Conservation (phyloP, 2,113 vertebrate species). For the Percopsis transmontana region DNA sequence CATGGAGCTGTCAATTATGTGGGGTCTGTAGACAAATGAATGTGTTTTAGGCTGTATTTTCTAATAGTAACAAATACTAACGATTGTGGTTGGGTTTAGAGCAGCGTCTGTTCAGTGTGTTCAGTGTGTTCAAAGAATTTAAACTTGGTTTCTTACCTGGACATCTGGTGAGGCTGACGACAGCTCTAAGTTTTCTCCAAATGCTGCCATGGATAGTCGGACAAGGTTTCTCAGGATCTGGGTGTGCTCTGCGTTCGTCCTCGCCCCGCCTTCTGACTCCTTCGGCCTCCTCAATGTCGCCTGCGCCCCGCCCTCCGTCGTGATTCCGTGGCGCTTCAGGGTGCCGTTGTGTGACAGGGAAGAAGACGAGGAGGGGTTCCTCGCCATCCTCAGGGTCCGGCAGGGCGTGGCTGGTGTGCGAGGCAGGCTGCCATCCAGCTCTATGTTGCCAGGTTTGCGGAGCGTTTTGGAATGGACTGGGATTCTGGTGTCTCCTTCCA, state of each 20-base stretch:
- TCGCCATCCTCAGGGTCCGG: slow-evolving; percentile 65
- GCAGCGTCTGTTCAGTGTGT: no score
- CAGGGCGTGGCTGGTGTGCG: slow-evolving; percentile 58
- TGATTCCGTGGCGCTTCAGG: slow-evolving; percentile 61
- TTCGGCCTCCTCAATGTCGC: slow-evolving; percentile 74
- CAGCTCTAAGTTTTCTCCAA: slow-evolving; percentile 85
- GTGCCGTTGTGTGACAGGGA: slow-evolving; percentile 64
- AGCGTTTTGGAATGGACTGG: slow-evolving; percentile 58
- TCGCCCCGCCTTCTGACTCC: slow-evolving; percentile 48
- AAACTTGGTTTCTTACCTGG: slow-evolving; percentile 80
- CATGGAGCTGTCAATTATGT: no score
- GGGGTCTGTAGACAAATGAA: no score
- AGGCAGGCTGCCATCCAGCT: slow-evolving; percentile 65
- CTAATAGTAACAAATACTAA: not conserved
- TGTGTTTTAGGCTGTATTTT: no score
- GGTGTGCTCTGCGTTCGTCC: slow-evolving; percentile 69
- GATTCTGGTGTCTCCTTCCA: slow-evolving; percentile 47
- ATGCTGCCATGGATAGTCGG: slow-evolving; percentile 90
- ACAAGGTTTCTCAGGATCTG: slow-evolving; percentile 89
- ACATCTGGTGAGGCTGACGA: slow-evolving; percentile 88
- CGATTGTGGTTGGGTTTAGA: no score
- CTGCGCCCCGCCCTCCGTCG: slow-evolving; percentile 29
- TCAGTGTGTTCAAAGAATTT: no score
- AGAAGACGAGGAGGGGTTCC: slow-evolving; percentile 62
- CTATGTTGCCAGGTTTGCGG: slow-evolving; percentile 71